These are phyloP conservation scores for Takifugu ocellatus DNA, from an alignment of 2,797 vertebrate species.

Conservation along the genomic window DNA sequence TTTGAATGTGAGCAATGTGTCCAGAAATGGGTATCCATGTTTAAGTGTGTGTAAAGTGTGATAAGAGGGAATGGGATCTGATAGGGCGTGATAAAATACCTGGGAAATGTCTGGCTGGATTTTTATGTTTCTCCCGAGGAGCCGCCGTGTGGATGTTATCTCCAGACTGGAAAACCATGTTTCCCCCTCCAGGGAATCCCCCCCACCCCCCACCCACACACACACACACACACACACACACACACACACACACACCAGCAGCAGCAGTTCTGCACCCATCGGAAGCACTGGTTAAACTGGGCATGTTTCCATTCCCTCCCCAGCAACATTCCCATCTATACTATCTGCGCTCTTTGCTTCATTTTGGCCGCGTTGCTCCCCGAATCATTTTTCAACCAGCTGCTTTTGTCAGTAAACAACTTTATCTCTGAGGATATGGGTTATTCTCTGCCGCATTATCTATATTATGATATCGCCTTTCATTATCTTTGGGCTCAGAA, in stretches of 20 bases:
- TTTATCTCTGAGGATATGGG: slow-evolving; percentile 60
- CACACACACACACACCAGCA: slow-evolving; percentile 1
- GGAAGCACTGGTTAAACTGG: slow-evolving; percentile 43
- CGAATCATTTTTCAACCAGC: slow-evolving; percentile 61
- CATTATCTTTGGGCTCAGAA: slow-evolving; percentile 60
- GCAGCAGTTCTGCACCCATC: slow-evolving; percentile 9
- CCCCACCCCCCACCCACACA: slow-evolving; percentile 26
- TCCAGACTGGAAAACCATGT: slow-evolving; percentile 66
- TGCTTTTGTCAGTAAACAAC: slow-evolving; percentile 66
- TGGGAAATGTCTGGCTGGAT: slow-evolving; percentile 70
- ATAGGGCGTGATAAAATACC: slow-evolving; percentile 78
- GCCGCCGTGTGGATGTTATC: slow-evolving; percentile 69
- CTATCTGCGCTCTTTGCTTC: slow-evolving; percentile 17
- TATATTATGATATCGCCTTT: slow-evolving; percentile 61
- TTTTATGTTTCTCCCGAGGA: slow-evolving; percentile 73
- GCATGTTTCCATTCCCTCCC: slow-evolving; percentile 29
- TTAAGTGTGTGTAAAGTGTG: slow-evolving; percentile 75
- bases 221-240: slow-evolving; percentile 4
- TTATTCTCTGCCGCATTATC: slow-evolving; percentile 65
- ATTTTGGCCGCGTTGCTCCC: slow-evolving; percentile 30
- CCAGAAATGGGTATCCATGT: slow-evolving; percentile 67
- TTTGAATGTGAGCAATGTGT: slow-evolving; percentile 74
- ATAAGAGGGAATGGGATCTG: slow-evolving; percentile 74
- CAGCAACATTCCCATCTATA: slow-evolving; percentile 37
- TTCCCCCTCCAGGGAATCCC: slow-evolving; percentile 57